Evolutionary conservation across 2,888 invertebrate species (phyloP), one percentile per base, ranked within the genome.

Genomic region (Branchellion lobata): DNA sequence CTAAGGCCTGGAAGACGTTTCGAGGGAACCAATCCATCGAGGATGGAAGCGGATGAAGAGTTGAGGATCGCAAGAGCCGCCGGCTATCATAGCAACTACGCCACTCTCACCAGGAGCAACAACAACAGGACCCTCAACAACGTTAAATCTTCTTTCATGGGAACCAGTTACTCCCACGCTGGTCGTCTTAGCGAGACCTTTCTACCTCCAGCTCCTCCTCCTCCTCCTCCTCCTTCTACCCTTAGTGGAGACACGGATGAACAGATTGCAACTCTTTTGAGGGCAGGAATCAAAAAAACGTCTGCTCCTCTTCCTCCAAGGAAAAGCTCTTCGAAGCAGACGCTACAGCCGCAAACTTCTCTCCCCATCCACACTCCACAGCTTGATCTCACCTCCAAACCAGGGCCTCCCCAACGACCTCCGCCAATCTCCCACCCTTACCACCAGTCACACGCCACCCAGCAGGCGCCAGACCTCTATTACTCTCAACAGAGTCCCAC

Each of bases 231-330:
- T 1, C 34, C 27, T 14, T 21, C 57, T n/a, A 3, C 3, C 47
- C 1, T 57, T n/a, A 36, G n/a, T 29, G 21, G 18, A 2, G n/a
- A n/a, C n/a, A 1, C n/a, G 29, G 53, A 53, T 21, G 75, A 47
- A 8, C 75, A 75, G 29, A 24, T 51, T 1, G 53, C 21, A 18
- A 29, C 27, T 0, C 21, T 75, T 0, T 31, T 75, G 29, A 65
- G 61, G 29, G 31, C 65, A 18, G 33, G 36, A 14, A 29, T 33
- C 24, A 77, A 77, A 36, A 77, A 77, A 29, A 11, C 61, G n/a
- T 65, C 34, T 1, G 77, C 77, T 18, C 77, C 77, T 21, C 77
- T 65, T 3, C 77, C 77, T 11, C 77, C 77, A 3, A 31, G n/a
- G 1, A 24, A 33, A 11, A 18, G 33, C 11, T 11, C 29, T 29